Percentiles rank a stretch among this genome's conserved stretches.
Conservation (phyloP, 2,888 invertebrate genomes). For the Scaptomyza parva region DNA sequence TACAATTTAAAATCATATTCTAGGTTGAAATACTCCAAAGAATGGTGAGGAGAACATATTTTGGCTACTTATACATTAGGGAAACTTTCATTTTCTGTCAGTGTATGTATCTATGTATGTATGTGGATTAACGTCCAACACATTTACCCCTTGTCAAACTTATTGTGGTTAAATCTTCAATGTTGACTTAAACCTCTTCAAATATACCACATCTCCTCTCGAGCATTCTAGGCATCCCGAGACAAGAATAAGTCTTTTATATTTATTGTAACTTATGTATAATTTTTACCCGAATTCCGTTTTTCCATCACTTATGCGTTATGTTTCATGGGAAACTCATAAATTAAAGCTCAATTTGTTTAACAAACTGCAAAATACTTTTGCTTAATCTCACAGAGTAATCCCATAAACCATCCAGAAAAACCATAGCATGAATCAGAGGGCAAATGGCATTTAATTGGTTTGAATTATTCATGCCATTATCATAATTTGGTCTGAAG, state of each 20-base stretch:
- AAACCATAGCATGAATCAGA: too few relatives aligned
- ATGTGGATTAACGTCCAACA: slow-evolving; percentile 2
- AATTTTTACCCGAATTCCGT: too few relatives aligned
- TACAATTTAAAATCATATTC: not conserved
- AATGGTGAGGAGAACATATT: not conserved
- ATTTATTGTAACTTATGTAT: too few relatives aligned
- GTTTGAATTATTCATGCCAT: not conserved
- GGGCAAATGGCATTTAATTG: not conserved
- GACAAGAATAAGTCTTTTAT: too few relatives aligned
- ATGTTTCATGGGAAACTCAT: too few relatives aligned
- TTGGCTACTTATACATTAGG: not conserved
- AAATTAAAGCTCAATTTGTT: not conserved
- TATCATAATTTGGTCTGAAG: slow-evolving; percentile 1
- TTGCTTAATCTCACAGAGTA: too few relatives aligned
- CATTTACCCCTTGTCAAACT: not conserved
- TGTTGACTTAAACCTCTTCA: not conserved
- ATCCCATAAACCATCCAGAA: not conserved
- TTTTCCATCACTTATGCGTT: too few relatives aligned
- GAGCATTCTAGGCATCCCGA: too few relatives aligned
- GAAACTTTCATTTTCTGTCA: not conserved
- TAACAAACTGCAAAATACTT: not conserved
- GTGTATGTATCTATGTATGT: slow-evolving; percentile 1
- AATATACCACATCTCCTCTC: not conserved
- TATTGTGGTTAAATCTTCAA: not conserved
- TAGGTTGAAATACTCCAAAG: not conserved